Base-by-base conservation (phyloP, 2,113 vertebrate species). In the Mesoclemmys tuberculata region DNA sequence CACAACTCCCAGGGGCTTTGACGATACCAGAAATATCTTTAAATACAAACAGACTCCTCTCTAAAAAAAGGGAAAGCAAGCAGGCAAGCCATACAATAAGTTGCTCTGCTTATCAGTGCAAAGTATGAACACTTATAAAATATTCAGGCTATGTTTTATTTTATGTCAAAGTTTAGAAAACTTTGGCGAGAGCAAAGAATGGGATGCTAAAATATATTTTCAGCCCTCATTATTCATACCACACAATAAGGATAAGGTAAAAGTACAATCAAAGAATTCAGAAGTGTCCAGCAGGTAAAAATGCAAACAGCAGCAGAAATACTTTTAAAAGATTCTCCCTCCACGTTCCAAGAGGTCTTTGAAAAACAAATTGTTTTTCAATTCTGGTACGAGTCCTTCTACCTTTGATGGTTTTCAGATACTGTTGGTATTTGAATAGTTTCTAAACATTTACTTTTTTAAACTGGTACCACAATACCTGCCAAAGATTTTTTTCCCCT, bases 121-220 rank as follows among this genome's bases (percentile, higher is more conserved):
- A 96, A 96, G 92, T 87, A 55, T 54, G 88, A 96, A 90, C 90
- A 88, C 85, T 44, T 91, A 44, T 85, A 74, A 84, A 61, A 89
- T 94, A 93, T 14, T 89, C 87, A 96, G 85, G 89, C 97, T 87
- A 84, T 8, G 46, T 96, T 97, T 97, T 93, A 82, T 91, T 91
- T 94, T 92, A 92, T 93, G 88, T 93, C 90, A 90, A 80, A 92
- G 84, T 71, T 38, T 90, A 77, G 52, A 92, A 93, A 93, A 91
- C 22, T 71, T 71, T 71, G 80, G 90, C 94, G 86, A 95, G 35
- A 83, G 48, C 87, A 93, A 61, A 95, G 86, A 56, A 82, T 81
- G 61, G 85, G n/a, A 88, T 49, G 52, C 27, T 38, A 46, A 52
- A 44, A 85, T 87, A 94, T 95, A 21, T 97, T 94, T 96, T 94